phyloP scores from a whole-genome alignment of 2,113 vertebrate species.

The Nannospalax galili region DNA sequence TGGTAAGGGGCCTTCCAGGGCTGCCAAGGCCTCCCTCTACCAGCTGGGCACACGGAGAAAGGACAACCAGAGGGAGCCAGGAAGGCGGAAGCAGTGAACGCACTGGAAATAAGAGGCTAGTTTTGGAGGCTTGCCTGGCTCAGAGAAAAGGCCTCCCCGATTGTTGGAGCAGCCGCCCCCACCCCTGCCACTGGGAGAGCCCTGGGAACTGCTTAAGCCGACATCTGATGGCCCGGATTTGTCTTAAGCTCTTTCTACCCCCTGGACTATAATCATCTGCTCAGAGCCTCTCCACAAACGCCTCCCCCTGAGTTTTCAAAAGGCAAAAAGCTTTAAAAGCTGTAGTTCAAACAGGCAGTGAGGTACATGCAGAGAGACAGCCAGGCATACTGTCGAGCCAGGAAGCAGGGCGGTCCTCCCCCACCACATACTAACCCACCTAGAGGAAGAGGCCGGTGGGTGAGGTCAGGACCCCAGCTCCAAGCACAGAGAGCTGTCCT shows the following conservation, averaged over 20 bases:
- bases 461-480: slow-evolving; percentile 40
- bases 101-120: background rate
- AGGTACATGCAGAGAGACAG: background rate
- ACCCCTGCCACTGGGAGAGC: background rate
- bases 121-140: background rate
- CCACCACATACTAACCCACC: background rate
- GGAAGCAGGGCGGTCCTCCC: background rate
- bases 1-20: background rate
- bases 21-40: background rate
- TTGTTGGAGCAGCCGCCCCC: background rate
- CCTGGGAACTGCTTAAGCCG: slow-evolving; percentile 74
- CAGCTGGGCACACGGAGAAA: background rate
- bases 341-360: slow-evolving; percentile 55
- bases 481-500: background rate
- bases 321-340: slow-evolving; percentile 64
- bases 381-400: background rate
- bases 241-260: slow-evolving; percentile 85
- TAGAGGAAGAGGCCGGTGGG: slow-evolving; percentile 67
- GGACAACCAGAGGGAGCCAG: background rate
- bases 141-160: background rate
- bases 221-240: slow-evolving; percentile 84
- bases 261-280: slow-evolving; percentile 80
- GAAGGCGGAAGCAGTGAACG: background rate
- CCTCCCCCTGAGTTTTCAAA: slow-evolving; percentile 62
- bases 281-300: slow-evolving; percentile 79